A percentile compares a stretch with the other conserved stretches of the same genome.
Evolutionary conservation across 37 sponge, comb jelly and placozoan species (phyloP).

Genomic region (Chondrosia reniformis): DNA sequence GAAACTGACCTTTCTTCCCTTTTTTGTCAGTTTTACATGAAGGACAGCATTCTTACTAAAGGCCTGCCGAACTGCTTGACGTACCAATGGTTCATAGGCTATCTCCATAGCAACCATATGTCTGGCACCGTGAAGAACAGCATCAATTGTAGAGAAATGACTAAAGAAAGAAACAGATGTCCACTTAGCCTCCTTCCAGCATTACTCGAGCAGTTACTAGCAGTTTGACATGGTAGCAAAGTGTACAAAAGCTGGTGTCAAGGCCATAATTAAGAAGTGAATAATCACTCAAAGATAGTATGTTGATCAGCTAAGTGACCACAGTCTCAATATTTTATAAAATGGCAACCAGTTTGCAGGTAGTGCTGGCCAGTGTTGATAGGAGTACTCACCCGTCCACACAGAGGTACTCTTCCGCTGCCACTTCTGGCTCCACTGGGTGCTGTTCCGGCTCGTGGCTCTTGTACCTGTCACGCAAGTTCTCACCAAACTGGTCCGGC

Average conservation of each 20-base stretch:
- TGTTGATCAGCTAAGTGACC: too few relatives aligned
- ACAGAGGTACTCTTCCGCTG: constrained; percentile 74
- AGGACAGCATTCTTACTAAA: constrained; percentile 81
- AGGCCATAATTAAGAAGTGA: too few relatives aligned
- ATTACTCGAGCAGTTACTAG: too few relatives aligned
- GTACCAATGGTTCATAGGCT: constrained; percentile 81
- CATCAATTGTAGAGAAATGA: constrained; percentile 54
- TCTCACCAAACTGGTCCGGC: constrained; percentile 93
- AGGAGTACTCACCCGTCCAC: neutral
- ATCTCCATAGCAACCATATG: constrained; percentile 96
- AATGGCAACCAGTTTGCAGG: too few relatives aligned
- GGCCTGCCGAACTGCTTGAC: constrained; percentile 78
- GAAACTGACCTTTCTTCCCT: constrained; percentile 73
- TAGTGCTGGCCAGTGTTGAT: neutral
- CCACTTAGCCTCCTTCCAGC: too few relatives aligned
- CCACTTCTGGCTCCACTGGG: constrained; percentile 80
- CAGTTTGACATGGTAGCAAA: too few relatives aligned
- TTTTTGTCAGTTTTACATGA: constrained; percentile 82
- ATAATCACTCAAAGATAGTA: too few relatives aligned
- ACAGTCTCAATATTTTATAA: too few relatives aligned
- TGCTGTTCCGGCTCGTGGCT: constrained; percentile 91
- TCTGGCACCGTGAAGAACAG: constrained; percentile 77
- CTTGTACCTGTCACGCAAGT: constrained; percentile 89
- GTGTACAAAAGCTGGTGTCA: too few relatives aligned
- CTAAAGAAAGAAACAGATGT: constrained; percentile 24